Conservation (phyloP, 2,888 invertebrate genomes). For the Trissonchulus latispiculum region DNA sequence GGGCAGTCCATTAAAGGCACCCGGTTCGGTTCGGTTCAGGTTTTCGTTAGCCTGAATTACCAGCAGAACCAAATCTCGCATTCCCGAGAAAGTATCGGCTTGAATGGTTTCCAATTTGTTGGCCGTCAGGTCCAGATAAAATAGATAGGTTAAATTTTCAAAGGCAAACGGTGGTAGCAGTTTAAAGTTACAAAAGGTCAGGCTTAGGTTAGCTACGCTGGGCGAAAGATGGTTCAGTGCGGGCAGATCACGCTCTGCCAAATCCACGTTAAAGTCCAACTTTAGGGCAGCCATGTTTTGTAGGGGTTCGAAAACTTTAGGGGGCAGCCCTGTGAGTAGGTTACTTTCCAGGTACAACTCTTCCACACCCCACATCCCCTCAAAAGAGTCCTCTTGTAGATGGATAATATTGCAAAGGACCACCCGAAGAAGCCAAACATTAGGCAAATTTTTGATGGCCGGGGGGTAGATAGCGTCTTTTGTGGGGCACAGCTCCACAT, state of each 20-base stretch:
- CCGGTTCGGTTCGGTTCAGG: background rate
- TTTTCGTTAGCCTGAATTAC: background rate
- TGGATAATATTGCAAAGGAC: background rate
- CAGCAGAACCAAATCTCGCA: background rate
- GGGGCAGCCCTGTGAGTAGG: background rate
- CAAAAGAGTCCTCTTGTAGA: background rate
- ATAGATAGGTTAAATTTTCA: background rate
- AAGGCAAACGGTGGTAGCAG: background rate
- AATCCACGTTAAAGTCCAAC: background rate
- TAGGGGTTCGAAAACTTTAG: background rate
- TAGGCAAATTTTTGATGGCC: background rate
- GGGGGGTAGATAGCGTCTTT: background rate
- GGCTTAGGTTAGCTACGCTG: background rate
- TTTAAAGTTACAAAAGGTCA: background rate
- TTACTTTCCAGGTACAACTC: background rate
- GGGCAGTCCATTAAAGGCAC: background rate
- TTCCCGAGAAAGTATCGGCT: background rate
- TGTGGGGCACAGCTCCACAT: background rate
- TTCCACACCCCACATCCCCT: background rate
- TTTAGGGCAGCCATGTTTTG: background rate
- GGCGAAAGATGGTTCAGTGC: background rate
- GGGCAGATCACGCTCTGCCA: background rate
- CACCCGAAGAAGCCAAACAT: background rate
- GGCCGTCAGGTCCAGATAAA: background rate
- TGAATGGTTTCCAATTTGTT: background rate